A percentile compares a stretch with the other conserved stretches of the same genome.
phyloP scores from a whole-genome alignment of 2,113 vertebrate species.

The Etia nguti region DNA sequence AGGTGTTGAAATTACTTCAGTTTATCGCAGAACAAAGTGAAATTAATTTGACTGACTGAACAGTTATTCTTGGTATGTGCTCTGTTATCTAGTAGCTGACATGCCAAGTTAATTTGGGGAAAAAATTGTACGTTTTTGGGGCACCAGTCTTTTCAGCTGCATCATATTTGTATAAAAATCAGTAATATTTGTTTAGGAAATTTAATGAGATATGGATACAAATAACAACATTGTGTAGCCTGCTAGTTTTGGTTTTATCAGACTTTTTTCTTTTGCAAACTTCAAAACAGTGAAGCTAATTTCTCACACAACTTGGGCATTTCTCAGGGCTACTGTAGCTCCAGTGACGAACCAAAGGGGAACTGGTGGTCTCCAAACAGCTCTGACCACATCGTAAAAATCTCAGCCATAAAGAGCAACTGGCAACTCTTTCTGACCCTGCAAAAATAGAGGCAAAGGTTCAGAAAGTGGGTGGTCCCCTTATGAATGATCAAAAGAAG shows the following conservation, averaged over 20 bases:
- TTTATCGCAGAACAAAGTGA: neutral
- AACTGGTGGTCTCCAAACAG: constrained; percentile 74
- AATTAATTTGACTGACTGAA: neutral
- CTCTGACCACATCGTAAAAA: constrained; percentile 77
- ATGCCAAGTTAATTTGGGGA: neutral
- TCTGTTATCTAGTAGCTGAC: neutral
- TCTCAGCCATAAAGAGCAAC: constrained; percentile 75
- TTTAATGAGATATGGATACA: neutral
- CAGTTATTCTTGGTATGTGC: neutral
- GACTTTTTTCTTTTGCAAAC: neutral
- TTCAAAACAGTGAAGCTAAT: neutral
- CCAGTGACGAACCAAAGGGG: constrained; percentile 66
- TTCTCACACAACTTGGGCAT: neutral
- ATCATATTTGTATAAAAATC: neutral
- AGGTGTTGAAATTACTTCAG: neutral
- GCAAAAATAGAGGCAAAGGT: constrained; percentile 71
- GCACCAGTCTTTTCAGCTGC: neutral
- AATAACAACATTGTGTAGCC: neutral
- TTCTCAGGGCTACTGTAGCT: constrained; percentile 39
- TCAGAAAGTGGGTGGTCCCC: constrained; percentile 73
- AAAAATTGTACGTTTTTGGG: rapidly evolving
- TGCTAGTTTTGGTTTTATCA: neutral
- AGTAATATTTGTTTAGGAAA: neutral
- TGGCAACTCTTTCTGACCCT: constrained; percentile 73
- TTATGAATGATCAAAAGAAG: constrained; percentile 39